Conservation (phyloP, 37 sponge, comb jelly and placozoan genomes). For the Halisarca cf. caerulea region DNA sequence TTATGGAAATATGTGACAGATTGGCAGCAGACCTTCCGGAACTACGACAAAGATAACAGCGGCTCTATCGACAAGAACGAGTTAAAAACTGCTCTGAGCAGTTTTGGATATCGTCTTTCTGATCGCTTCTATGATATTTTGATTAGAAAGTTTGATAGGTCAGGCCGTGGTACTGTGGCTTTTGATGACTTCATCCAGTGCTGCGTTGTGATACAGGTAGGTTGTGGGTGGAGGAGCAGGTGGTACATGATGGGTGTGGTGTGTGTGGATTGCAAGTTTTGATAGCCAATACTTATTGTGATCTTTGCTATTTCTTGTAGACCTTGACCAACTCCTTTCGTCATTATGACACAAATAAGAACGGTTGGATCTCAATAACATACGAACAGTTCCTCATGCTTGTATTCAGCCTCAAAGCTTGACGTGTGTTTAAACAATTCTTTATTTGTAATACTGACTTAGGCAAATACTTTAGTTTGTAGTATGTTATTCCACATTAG, state of each 20-base stretch:
- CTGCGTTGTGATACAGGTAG: slow-evolving; percentile 88
- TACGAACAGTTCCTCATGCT: slow-evolving; percentile 98
- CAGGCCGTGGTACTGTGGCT: slow-evolving; percentile 78
- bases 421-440: too few relatives aligned
- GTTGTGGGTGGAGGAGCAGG: too few relatives aligned
- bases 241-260: too few relatives aligned
- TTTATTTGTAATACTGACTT: too few relatives aligned
- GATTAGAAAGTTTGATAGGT: slow-evolving; percentile 92
- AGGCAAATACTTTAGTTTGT: too few relatives aligned
- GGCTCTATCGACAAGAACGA: slow-evolving; percentile 95
- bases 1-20: slow-evolving; percentile 98
- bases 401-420: slow-evolving; percentile 85
- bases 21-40: slow-evolving; percentile 97
- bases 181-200: slow-evolving; percentile 99
- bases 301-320: slow-evolving; percentile 34
- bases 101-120: slow-evolving; percentile 88
- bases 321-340: slow-evolving; percentile 94
- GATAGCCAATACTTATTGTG: not conserved
- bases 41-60: slow-evolving; percentile 91
- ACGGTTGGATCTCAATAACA: slow-evolving; percentile 94
- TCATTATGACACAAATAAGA: slow-evolving; percentile 87
- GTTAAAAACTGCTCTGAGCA: slow-evolving; percentile 75
- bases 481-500: too few relatives aligned
- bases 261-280: too few relatives aligned
- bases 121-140: slow-evolving; percentile 86